A percentile compares a stretch with the other conserved stretches of the same genome.
Evolutionary conservation across 2,797 vertebrate species (phyloP).

Genomic region (Kryptopterus vitreolus): DNA sequence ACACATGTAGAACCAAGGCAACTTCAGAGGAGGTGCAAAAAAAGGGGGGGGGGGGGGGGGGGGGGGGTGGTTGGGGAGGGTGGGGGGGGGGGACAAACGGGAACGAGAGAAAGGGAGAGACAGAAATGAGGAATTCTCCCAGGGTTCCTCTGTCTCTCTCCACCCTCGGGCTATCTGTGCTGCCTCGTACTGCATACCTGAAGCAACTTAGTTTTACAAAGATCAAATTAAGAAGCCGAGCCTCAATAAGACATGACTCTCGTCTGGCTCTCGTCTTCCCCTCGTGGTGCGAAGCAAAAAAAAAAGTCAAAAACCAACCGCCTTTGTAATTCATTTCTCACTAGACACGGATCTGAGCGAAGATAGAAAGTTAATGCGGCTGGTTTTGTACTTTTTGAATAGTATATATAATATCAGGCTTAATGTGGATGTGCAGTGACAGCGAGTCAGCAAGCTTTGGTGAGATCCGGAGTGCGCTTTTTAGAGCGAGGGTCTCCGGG

Average conservation of each 20-base stretch:
- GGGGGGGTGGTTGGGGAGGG: no score
- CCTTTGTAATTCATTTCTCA: slow-evolving; percentile 53
- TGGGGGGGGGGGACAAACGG: slow-evolving; percentile 73
- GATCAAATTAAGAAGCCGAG: slow-evolving; percentile 77
- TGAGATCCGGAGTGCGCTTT: slow-evolving; percentile 30
- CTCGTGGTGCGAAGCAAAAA: slow-evolving; percentile 23
- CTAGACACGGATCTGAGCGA: slow-evolving; percentile 45
- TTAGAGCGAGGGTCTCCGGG: slow-evolving; percentile 44
- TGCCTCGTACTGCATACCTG: slow-evolving; percentile 77
- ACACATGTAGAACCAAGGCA: slow-evolving; percentile 87
- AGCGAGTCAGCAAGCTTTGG: slow-evolving; percentile 28
- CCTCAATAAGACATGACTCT: slow-evolving; percentile 76
- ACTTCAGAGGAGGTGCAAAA: slow-evolving; percentile 81
- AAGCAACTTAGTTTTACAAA: slow-evolving; percentile 80
- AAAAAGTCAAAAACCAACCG: slow-evolving; percentile 19
- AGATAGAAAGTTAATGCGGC: slow-evolving; percentile 49
- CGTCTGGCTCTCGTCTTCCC: slow-evolving; percentile 57
- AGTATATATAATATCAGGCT: slow-evolving; percentile 47
- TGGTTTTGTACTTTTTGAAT: slow-evolving; percentile 52
- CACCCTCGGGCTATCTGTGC: slow-evolving; percentile 76
- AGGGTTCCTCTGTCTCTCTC: slow-evolving; percentile 69
- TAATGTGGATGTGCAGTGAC: slow-evolving; percentile 45
- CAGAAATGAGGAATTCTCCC: slow-evolving; percentile 69
- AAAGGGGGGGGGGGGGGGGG: slow-evolving; percentile 75
- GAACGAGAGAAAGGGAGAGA: slow-evolving; percentile 64